Evolutionary conservation across 2,797 vertebrate species (phyloP).

Genomic region (Pangasius larnaudii): DNA sequence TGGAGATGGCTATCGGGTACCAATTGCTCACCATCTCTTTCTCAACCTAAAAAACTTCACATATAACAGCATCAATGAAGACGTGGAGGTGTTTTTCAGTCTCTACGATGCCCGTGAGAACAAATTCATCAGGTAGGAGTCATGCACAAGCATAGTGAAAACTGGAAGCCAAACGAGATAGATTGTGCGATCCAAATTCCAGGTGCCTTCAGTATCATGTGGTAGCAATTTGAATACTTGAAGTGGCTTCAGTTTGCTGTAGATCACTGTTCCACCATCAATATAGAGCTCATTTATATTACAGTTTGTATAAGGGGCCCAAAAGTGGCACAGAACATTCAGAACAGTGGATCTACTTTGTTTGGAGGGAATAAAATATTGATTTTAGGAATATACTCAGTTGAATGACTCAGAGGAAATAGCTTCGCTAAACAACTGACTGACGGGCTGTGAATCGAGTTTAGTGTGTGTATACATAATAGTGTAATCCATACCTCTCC

Average conservation of each 20-base stretch:
- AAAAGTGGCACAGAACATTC: neutral
- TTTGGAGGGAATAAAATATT: neutral
- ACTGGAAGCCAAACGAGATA: neutral
- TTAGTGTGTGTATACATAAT: neutral
- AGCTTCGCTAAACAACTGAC: neutral
- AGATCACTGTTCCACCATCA: neutral
- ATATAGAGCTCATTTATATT: neutral
- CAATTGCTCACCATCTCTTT: conserved; percentile 90
- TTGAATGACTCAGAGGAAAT: neutral
- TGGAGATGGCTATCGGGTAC: conserved; percentile 82
- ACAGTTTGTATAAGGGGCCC: neutral
- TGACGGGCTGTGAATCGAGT: neutral
- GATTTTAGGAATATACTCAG: neutral
- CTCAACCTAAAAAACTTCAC: conserved; percentile 95
- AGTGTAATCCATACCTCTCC: neutral
- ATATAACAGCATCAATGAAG: conserved; percentile 92
- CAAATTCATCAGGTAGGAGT: conserved; percentile 88
- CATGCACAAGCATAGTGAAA: neutral
- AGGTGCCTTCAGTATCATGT: neutral
- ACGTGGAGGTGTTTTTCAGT: conserved; percentile 91
- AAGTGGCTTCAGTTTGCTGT: neutral
- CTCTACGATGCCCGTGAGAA: conserved; percentile 90
- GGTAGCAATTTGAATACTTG: neutral
- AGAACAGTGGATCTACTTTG: neutral
- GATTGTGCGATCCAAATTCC: neutral